A percentile compares a stretch with the other conserved stretches of the same genome.
These are phyloP conservation scores for Stichopus horrens DNA, from an alignment of 53 echinoderm and acorn worm genomes.

Conservation along the genomic window DNA sequence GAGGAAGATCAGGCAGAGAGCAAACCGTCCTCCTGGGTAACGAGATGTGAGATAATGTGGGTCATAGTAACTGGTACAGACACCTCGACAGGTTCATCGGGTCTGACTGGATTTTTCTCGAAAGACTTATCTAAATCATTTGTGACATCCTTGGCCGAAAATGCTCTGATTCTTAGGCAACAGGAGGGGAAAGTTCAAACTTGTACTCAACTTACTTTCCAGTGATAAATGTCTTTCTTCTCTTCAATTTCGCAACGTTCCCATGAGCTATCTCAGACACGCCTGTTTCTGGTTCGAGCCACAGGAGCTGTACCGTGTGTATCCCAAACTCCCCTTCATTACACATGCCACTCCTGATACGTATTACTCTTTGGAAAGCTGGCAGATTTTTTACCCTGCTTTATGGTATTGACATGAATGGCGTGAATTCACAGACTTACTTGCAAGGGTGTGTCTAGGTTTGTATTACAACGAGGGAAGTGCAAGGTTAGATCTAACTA, in stretches of 20 bases:
- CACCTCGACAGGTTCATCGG: not conserved
- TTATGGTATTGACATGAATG: no score
- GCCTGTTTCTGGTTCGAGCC: no score
- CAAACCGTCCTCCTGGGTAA: slow-evolving; percentile 4
- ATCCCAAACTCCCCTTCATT: no score
- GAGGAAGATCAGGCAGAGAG: not conserved
- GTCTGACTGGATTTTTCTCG: not conserved
- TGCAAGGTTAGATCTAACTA: no score
- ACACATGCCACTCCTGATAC: no score
- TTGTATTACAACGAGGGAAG: no score
- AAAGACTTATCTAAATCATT: not conserved
- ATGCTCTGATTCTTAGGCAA: not conserved
- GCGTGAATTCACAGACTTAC: no score
- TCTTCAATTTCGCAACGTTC: not conserved
- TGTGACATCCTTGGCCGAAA: not conserved
- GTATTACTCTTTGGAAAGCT: no score
- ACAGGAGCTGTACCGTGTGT: no score
- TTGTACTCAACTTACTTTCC: not conserved
- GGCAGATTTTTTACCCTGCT: no score
- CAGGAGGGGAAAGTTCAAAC: slow-evolving; percentile 19
- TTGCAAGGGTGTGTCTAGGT: no score
- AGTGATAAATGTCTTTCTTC: not conserved
- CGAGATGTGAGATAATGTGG: slow-evolving; percentile 24
- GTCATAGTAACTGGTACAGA: not conserved
- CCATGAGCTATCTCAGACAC: no score